Evolutionary conservation across 2,888 invertebrate species (phyloP).

Genomic region (Caenorhabditis sinica): DNA sequence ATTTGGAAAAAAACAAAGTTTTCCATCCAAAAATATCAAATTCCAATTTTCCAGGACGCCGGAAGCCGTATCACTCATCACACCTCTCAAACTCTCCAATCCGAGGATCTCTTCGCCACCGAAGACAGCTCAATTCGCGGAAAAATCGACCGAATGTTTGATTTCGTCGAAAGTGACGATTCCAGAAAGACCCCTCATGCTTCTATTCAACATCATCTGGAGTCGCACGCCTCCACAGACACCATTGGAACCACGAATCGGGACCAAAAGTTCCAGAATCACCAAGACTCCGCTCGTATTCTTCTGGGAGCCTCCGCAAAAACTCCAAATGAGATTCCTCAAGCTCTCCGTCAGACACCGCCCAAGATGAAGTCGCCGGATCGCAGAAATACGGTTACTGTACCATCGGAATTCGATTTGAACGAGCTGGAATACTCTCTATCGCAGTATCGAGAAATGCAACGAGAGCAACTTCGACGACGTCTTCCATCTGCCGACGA

Average conservation of each 20-base stretch:
- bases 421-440: constrained; percentile 53
- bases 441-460: constrained; percentile 66
- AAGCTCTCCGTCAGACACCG: background rate
- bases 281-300: background rate
- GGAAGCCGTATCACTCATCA: constrained; percentile 65
- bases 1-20: too few species aligned
- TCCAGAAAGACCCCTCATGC: constrained; percentile 26
- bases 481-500: constrained; percentile 59
- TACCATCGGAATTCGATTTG: constrained; percentile 19
- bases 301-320: background rate
- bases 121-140: constrained; percentile 62
- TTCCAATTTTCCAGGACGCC: constrained; percentile 45
- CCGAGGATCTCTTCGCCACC: constrained; percentile 41
- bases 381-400: constrained; percentile 39
- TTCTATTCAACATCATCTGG: background rate
- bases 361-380: constrained; percentile 41
- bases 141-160: constrained; percentile 65
- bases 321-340: background rate
- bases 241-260: constrained; percentile 36
- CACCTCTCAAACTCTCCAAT: constrained; percentile 44
- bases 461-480: constrained; percentile 49
- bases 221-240: constrained; percentile 29
- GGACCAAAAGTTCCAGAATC: background rate
- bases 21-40: too few species aligned
- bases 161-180: constrained; percentile 58